A percentile compares a stretch with the other conserved stretches of the same genome.
phyloP scores from a whole-genome alignment of 2,797 vertebrate genomes.

The Takifugu rubripes region DNA sequence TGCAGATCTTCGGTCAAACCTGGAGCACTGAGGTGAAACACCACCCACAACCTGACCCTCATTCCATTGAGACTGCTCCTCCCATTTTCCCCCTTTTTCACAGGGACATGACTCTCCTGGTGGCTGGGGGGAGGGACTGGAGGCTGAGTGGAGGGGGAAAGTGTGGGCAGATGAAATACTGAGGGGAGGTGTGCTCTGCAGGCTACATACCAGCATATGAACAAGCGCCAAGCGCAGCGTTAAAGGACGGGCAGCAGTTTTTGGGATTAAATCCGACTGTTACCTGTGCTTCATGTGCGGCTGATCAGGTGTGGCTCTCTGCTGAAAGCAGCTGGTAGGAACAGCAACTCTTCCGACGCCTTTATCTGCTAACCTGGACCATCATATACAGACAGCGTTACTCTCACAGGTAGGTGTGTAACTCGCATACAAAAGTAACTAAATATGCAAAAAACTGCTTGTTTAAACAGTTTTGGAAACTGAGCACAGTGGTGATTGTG shows the following conservation, averaged over 20 bases:
- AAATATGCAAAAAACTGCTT: too few species aligned
- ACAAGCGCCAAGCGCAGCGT: constrained; percentile 38
- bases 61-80: constrained; percentile 22
- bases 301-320: constrained; percentile 14
- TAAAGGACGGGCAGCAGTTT: constrained; percentile 32
- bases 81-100: constrained; percentile 21
- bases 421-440: neutral
- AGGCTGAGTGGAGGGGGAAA: constrained; percentile 38
- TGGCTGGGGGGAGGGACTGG: constrained; percentile 34
- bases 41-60: neutral
- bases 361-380: constrained; percentile 17
- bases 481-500: too few species aligned
- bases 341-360: constrained; percentile 12
- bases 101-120: constrained; percentile 41
- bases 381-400: constrained; percentile 9
- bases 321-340: constrained; percentile 14
- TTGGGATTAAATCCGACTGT: constrained; percentile 30
- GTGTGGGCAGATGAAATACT: constrained; percentile 4
- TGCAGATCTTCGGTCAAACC: constrained; percentile 17
- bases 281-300: constrained; percentile 28
- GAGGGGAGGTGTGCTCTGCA: constrained; percentile 43
- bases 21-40: constrained; percentile 19
- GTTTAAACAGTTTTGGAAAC: too few species aligned
- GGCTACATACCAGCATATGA: constrained; percentile 55
- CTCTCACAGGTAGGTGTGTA: constrained; percentile 52